Percentiles rank a stretch among this genome's conserved stretches.
These are phyloP conservation scores for Xenotilapia leptura DNA, from an alignment of 2,113 vertebrate genomes.

Conservation along the genomic window DNA sequence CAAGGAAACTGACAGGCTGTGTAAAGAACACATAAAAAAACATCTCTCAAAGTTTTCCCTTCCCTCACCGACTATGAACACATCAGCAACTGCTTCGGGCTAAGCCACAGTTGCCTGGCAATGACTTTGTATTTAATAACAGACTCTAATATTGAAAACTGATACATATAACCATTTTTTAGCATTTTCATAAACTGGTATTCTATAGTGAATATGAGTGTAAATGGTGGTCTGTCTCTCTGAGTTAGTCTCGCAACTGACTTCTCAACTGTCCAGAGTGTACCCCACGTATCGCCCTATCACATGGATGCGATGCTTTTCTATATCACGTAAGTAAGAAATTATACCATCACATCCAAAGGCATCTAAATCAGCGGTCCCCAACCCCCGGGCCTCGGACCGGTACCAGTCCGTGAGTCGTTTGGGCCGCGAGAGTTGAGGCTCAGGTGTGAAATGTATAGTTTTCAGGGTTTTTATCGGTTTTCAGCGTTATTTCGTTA, in stretches of 20 bases:
- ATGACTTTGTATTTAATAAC: neutral
- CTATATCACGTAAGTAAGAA: neutral
- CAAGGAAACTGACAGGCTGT: neutral
- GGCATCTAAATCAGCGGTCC: neutral
- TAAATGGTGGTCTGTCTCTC: neutral
- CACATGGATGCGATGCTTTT: fast-evolving
- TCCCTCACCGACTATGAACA: neutral
- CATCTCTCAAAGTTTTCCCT: neutral
- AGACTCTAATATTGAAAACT: neutral
- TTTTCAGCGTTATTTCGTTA: no score
- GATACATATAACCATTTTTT: neutral
- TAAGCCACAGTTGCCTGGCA: neutral
- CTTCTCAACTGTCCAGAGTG: neutral
- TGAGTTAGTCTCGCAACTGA: no score
- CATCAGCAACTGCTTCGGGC: neutral
- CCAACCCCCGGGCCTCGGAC: no score
- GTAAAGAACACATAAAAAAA: neutral
- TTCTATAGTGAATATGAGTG: neutral
- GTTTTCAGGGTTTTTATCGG: no score
- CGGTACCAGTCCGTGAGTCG: no score
- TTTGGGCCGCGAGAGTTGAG: no score
- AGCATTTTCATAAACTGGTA: neutral
- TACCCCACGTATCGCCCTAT: neutral
- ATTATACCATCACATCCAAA: neutral
- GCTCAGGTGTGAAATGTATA: no score